Evolutionary conservation across 2,888 invertebrate genomes (phyloP), one percentile per base, ranked within the genome.

Genomic region (Entomobrya proxima): DNA sequence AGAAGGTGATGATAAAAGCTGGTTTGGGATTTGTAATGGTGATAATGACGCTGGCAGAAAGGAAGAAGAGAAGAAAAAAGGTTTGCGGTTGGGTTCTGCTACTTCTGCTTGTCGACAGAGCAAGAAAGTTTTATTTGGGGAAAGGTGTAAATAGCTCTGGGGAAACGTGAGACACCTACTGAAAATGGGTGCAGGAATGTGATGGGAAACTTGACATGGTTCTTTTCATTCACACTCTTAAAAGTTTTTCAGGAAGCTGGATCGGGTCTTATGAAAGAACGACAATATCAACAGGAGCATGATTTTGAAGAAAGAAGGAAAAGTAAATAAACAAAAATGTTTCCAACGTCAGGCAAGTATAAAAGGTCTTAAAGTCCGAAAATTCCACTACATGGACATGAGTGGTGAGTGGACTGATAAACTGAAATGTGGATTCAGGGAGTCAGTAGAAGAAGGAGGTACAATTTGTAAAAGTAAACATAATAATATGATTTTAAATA

Each of bases 201-300:
- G 55, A 24, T 61, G 32, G n/a, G n/a, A n/a, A n/a, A n/a, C n/a
- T n/a, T n/a, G 32, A 64, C 64, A 55, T 64, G 64, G 35, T 64
- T 64, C 18, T 6, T 64, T 35, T 64, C 64, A 27, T n/a, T 64
- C 64, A 64, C 64, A 37, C 64, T 64, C 27, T 27, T n/a, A n/a
- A n/a, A n/a, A n/a, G 58, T 4, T n/a, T 30, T 58, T n/a, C n/a
- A n/a, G n/a, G n/a, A 32, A 58, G 32, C 4, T 24, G 58, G 58
- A 24, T 27, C 58, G 30, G 58, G 32, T 58, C 47, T 47, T 5
- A 2, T n/a, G n/a, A n/a, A n/a, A n/a, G n/a, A n/a, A n/a, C n/a
- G n/a, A n/a, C n/a, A n/a, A n/a, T n/a, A n/a, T n/a, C n/a, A n/a
- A n/a, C n/a, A n/a, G n/a, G n/a, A n/a, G n/a, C n/a, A n/a, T n/a